Percentiles rank a stretch among this genome's conserved stretches.
Conservation (phyloP, 2,113 vertebrate genomes). For the Dipodomys merriami region DNA sequence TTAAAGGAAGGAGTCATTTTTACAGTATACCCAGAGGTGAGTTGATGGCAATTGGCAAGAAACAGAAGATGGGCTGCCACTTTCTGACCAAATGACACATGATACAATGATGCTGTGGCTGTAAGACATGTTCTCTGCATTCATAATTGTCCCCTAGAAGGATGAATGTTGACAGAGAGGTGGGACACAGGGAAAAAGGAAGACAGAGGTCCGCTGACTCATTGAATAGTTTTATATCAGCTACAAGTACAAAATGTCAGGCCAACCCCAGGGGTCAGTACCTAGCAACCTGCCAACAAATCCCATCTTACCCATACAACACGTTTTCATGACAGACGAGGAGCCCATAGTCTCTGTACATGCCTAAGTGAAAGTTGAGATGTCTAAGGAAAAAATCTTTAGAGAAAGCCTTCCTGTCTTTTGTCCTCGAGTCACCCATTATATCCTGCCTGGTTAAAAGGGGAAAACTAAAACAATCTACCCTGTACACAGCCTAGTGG, state of each 20-base stretch:
- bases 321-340: background rate
- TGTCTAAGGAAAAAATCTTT: background rate
- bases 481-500: background rate
- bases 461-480: background rate
- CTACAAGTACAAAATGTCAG: background rate
- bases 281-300: background rate
- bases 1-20: conserved; percentile 81
- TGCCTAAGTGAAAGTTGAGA: background rate
- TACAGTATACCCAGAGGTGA: conserved; percentile 76
- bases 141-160: background rate
- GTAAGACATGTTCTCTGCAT: conserved; percentile 79
- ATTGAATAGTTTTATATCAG: fast-evolving
- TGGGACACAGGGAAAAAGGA: background rate
- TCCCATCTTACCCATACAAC: background rate
- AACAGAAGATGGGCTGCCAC: conserved; percentile 68
- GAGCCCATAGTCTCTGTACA: background rate
- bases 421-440: background rate
- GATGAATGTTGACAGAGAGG: conserved; percentile 27
- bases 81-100: conserved; percentile 82
- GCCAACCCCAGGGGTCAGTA: background rate
- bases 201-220: background rate
- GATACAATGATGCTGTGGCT: conserved; percentile 76
- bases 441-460: background rate
- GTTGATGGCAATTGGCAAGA: conserved; percentile 73
- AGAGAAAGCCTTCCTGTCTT: background rate